Conservation (phyloP, 2,797 vertebrate species). For the Mormyrus proboscirostris region DNA sequence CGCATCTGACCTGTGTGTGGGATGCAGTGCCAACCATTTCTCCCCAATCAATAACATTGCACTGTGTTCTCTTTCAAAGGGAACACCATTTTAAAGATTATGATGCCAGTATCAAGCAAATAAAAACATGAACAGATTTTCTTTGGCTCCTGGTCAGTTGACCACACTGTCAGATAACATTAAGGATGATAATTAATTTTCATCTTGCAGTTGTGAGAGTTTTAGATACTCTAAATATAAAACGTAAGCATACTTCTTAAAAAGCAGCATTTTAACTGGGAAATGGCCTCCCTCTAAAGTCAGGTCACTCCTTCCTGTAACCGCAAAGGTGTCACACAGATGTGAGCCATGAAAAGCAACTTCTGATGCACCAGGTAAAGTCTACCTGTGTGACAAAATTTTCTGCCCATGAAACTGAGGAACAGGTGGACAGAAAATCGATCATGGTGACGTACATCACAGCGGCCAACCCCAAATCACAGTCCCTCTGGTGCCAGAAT, state of each 20-base stretch:
- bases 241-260: not conserved
- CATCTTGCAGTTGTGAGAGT: not conserved
- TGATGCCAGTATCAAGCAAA: not conserved
- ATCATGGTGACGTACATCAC: not conserved
- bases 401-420: not conserved
- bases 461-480: not conserved
- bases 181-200: not conserved
- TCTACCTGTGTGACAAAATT: not conserved
- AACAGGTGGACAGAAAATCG: not conserved
- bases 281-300: not conserved
- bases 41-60: slow-evolving; percentile 13
- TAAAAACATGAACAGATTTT: not conserved
- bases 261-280: not conserved
- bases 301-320: not conserved
- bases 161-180: not conserved
- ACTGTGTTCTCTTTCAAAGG: slow-evolving; percentile 11
- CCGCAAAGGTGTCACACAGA: not conserved
- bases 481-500: not conserved
- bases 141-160: not conserved
- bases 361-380: not conserved
- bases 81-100: not conserved
- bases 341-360: not conserved
- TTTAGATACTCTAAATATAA: not conserved
- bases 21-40: slow-evolving; percentile 16
- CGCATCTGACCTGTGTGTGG: not conserved